Percentiles rank a stretch among this genome's conserved stretches.
These are phyloP conservation scores for Chloropsis hardwickii DNA, from an alignment of 2,113 vertebrate genomes.

Conservation along the genomic window DNA sequence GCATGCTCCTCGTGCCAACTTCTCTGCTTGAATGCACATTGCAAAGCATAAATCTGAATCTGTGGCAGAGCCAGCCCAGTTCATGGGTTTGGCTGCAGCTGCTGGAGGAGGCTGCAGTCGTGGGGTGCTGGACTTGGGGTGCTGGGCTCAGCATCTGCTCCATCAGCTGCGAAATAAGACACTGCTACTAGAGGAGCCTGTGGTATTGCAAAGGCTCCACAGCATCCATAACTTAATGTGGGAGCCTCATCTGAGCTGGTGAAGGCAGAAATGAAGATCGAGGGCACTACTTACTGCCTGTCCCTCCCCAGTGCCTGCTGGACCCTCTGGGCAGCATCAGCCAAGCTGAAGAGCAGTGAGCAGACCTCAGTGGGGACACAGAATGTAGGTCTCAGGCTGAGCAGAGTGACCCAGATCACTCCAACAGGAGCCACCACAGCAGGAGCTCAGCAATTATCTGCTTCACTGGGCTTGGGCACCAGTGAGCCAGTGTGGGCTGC, in stretches of 20 bases:
- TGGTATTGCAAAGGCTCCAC: neutral
- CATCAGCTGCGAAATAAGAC: neutral
- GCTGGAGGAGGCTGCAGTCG: neutral
- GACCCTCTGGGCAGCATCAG: neutral
- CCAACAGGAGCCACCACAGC: neutral
- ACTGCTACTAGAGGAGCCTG: neutral
- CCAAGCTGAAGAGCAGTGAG: neutral
- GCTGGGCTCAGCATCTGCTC: neutral
- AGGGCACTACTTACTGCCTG: neutral
- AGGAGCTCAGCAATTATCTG: neutral
- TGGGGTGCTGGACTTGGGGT: neutral
- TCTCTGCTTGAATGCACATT: conserved; percentile 13
- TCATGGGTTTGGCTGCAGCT: neutral
- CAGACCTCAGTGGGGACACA: neutral
- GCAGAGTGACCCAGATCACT: neutral
- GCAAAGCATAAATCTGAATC: neutral
- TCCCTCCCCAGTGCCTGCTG: neutral
- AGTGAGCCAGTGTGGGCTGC: neutral
- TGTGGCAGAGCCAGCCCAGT: neutral
- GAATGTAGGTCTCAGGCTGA: neutral
- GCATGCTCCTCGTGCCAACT: neutral
- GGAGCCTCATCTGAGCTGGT: neutral
- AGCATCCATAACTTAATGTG: neutral
- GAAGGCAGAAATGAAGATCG: neutral
- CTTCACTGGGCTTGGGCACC: neutral